phyloP scores from a whole-genome alignment of 2,797 vertebrate species.

The Periparus ater region DNA sequence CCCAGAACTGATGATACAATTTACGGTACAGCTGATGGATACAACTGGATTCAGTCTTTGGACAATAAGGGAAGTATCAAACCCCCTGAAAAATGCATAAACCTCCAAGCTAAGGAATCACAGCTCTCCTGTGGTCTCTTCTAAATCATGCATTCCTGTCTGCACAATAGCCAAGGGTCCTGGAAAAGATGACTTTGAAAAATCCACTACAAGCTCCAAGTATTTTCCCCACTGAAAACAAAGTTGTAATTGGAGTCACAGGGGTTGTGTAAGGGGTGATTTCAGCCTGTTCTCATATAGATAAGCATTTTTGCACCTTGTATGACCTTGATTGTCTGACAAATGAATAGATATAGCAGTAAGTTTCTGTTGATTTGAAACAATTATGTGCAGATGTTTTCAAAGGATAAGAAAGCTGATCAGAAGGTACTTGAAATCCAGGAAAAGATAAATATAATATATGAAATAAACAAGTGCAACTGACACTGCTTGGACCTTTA shows the following conservation, averaged over 20 bases:
- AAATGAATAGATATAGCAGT: slow-evolving; percentile 65
- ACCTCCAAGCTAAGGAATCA: background rate
- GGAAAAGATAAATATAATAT: slow-evolving; percentile 70
- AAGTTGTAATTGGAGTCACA: slow-evolving; percentile 20
- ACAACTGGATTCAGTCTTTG: background rate
- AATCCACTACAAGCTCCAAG: background rate
- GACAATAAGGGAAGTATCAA: background rate
- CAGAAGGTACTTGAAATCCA: slow-evolving; percentile 67
- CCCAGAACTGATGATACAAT: background rate
- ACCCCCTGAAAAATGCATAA: background rate
- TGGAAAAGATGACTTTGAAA: background rate
- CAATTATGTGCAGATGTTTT: slow-evolving; percentile 75
- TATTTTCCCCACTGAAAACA: slow-evolving; percentile 40
- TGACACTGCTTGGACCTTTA: slow-evolving; percentile 1
- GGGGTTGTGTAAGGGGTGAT: background rate
- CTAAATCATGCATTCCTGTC: background rate
- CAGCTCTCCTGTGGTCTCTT: background rate
- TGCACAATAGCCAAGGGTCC: background rate
- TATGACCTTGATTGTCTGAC: slow-evolving; percentile 70
- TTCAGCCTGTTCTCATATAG: slow-evolving; percentile 43
- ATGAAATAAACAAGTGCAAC: slow-evolving; percentile 57
- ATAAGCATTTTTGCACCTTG: slow-evolving; percentile 76
- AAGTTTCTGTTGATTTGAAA: slow-evolving; percentile 68
- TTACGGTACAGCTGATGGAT: background rate
- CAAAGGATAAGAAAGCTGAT: slow-evolving; percentile 69